Base-by-base conservation (phyloP, 2,797 vertebrate species). In the Emydoidea blandingii region DNA sequence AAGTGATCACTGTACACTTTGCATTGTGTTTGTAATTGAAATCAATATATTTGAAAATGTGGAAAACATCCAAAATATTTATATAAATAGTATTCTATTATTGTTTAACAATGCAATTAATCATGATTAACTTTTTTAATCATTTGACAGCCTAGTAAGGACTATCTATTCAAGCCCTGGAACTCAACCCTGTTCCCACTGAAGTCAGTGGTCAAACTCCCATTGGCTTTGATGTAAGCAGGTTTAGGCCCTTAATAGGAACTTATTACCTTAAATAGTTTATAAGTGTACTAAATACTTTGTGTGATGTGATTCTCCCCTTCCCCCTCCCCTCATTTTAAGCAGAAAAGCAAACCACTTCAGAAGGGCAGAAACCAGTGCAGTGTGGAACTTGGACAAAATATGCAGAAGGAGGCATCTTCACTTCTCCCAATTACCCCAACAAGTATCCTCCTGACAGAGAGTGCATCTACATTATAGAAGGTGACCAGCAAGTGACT, bases 401-500 rank as follows among this genome's bases (percentile, higher is more conserved):
- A 97, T 99, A 99, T 98, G 95, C 99, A 96, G 99, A 99, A 95
- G 99, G 99, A 98, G 99, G 99, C 68, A 97, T 99, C 96, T 99
- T 99, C 97, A 99, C 99, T 78, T 99, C 99, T 97, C 99, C 99
- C 97, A 99, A 99, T 97, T 99, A 99, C 94, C 99, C 99, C 94
- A 99, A 99, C 99, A 99, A 99, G 98, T 99, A 99, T 96, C 99
- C 99, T 97, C 99, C 99, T 91, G 99, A 99, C 98, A 98, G 98
- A 97, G 99, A 99, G 98, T 99, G 99, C 88, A 98, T 99, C 98
- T 99, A 99, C 98, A 99, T 99, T 97, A 99, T 99, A 98, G 99
- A 99, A 99, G 99, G 99, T 99, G 98, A 98, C 27, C 3, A 29
- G 47, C 12, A 1, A 16, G 82, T 82, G 31, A 88, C 49, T 91